Percentiles rank a stretch among this genome's conserved stretches.
Conservation (phyloP, 2,113 vertebrate genomes). For the Parus major region DNA sequence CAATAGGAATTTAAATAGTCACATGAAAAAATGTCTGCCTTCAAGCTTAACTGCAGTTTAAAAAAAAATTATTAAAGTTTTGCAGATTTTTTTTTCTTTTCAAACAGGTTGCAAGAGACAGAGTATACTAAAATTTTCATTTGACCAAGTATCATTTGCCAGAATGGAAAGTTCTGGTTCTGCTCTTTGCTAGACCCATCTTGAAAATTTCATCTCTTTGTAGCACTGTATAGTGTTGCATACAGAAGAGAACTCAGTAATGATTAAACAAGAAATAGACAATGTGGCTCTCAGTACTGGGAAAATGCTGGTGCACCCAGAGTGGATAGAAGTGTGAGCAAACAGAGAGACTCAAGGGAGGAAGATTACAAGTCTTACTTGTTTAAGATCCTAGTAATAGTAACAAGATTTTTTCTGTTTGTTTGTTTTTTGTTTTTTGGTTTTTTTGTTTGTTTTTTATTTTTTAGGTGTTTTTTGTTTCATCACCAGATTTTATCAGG, state of each 20-base stretch:
- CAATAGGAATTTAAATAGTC: neutral
- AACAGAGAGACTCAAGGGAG: neutral
- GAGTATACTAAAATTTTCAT: neutral
- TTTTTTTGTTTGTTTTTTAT: too few relatives aligned
- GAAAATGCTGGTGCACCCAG: neutral
- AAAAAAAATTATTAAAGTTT: neutral
- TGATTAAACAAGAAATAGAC: neutral
- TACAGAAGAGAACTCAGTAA: neutral
- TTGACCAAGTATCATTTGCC: neutral
- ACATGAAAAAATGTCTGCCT: neutral
- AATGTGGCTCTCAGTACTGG: neutral
- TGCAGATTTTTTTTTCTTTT: neutral
- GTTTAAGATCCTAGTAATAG: neutral
- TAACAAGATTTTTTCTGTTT: neutral
- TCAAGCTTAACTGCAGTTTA: neutral
- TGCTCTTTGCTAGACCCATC: rapidly evolving
- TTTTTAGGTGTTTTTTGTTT: neutral
- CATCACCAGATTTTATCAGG: neutral
- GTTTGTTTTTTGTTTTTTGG: too few relatives aligned
- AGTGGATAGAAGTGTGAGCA: neutral
- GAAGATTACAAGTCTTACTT: neutral
- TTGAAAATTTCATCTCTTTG: neutral
- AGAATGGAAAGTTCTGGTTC: neutral
- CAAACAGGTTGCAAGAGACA: neutral
- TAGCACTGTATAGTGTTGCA: neutral